phyloP scores from a whole-genome alignment of 1,140 invertebrate genomes.

The Sesamia nonagrioides region DNA sequence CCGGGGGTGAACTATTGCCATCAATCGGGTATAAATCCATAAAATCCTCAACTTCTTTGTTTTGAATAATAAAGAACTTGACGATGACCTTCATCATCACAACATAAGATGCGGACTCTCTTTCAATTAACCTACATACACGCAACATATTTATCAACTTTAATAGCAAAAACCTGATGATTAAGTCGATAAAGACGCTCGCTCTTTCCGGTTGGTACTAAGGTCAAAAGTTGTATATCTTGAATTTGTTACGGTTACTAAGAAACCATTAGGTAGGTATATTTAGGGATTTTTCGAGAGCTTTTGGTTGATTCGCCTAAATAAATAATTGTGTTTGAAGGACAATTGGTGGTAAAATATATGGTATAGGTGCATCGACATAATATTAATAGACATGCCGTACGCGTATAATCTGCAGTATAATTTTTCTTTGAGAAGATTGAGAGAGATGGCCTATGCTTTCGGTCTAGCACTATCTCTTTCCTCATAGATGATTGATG shows the following conservation, averaged over 20 bases:
- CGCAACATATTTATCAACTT: constrained; percentile 7
- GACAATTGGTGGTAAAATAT: too few species aligned
- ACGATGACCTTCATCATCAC: not conserved
- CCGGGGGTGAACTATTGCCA: too few species aligned
- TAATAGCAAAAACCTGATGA: constrained; percentile 3
- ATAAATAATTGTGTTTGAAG: not conserved
- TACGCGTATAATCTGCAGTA: too few species aligned
- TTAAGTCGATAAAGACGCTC: constrained; percentile 11
- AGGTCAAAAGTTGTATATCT: constrained; percentile 37
- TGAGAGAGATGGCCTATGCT: too few species aligned
- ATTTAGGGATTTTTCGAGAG: not conserved
- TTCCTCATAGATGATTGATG: too few species aligned
- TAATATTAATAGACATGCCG: too few species aligned
- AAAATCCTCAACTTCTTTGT: too few species aligned
- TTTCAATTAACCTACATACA: not conserved
- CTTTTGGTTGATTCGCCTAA: not conserved
- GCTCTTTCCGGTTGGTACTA: constrained; percentile 14
- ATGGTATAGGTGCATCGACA: too few species aligned
- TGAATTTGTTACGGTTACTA: constrained; percentile 20
- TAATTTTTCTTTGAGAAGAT: too few species aligned
- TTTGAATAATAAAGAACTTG: not conserved
- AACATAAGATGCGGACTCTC: not conserved
- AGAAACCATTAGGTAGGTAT: constrained; percentile 17
- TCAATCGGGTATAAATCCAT: too few species aligned
- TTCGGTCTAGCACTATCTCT: too few species aligned